Base-by-base conservation (phyloP, 35 echinoderm and acorn worm genomes). In the Chiridota heheva region DNA sequence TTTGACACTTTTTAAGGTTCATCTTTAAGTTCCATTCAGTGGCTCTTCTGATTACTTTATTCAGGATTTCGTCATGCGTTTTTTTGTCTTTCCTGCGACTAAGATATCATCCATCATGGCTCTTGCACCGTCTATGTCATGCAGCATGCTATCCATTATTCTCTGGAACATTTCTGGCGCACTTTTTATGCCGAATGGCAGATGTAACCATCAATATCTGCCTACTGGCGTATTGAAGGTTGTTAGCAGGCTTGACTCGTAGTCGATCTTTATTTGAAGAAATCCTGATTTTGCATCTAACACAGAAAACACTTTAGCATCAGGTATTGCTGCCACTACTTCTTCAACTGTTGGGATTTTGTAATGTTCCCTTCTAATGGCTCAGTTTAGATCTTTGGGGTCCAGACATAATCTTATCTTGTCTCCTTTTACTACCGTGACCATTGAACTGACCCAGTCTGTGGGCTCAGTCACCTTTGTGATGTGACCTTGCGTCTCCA, bases 11-110 rank as follows among this genome's bases (percentile, higher is more conserved):
- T 1, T 74, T 70, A 35, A 86, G 69, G 73, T 90, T 96, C 5
- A 90, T 67, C 55, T 86, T 90, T 25, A 96, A 47, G 44, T 96
- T 96, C 53, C 77, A 89, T 40, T 96, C 67, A 26, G 81, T 90
- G n/a, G 86, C 81, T 70, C 77, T 73, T 10, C 44, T 24, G 8
- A 82, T 49, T 8, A 96, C 92, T 53, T 86, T 68, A 20, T 86
- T 73, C 45, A 89, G 46, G 5, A 86, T 69, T 60, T 80, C 3
- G 39, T 90, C 76, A 49, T 88, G 78, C 27, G 70, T 20, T 44
- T 75, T 64, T 1, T 35, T 16, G 40, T 82, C 63, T 84, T 36
- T 38, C 81, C 81, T 24, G 86, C 49, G 0, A 95, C 59, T 34
- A 95, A 15, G 33, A 86, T 86, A 20, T 92, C 83, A 78, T 86